These are phyloP conservation scores for Antheraea assamensis DNA, from an alignment of 2,888 invertebrate species.

Conservation along the genomic window DNA sequence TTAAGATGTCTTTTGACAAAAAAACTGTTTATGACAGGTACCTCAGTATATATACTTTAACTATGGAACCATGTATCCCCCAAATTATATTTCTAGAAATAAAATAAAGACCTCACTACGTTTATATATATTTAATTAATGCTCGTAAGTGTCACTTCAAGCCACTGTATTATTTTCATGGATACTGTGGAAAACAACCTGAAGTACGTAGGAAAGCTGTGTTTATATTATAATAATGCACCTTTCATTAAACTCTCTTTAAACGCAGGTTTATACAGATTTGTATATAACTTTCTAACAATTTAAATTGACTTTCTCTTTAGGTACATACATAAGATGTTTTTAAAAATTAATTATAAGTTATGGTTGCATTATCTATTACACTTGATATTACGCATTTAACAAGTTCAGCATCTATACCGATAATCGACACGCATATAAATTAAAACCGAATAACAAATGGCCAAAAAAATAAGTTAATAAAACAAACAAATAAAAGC, in stretches of 20 bases:
- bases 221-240: background rate
- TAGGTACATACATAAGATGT: conserved; percentile 18
- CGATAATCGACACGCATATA: conserved; percentile 57
- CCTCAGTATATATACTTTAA: background rate
- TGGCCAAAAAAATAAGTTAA: conserved; percentile 68
- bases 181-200: background rate
- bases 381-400: conserved; percentile 43
- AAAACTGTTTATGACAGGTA: background rate
- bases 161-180: background rate
- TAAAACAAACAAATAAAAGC: conserved; percentile 70
- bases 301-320: conserved; percentile 34
- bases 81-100: background rate
- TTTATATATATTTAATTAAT: background rate
- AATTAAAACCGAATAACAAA: conserved; percentile 69
- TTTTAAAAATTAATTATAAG: conserved; percentile 30
- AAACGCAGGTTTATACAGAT: background rate
- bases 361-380: conserved; percentile 34
- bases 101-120: background rate
- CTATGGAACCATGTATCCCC: background rate
- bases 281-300: conserved; percentile 24
- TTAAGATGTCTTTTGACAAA: background rate
- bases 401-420: conserved; percentile 53
- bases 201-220: background rate
- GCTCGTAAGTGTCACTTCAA: background rate
- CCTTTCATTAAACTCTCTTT: background rate